Evolutionary conservation across 2,797 vertebrate species (phyloP), one percentile per base, ranked within the genome.

Genomic region (Onychomys leucogaster): DNA sequence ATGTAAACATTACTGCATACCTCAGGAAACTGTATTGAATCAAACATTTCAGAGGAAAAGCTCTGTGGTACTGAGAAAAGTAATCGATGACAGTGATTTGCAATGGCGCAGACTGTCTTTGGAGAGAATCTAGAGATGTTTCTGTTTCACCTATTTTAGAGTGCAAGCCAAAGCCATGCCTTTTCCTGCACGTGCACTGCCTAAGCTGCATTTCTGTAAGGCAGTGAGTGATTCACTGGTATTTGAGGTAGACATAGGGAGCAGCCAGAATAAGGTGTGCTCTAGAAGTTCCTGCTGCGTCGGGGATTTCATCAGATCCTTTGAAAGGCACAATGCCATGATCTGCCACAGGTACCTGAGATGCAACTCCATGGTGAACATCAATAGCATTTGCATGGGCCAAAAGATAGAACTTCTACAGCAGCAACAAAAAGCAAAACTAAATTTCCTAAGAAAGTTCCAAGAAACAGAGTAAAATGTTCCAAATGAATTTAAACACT

Each of bases 31-130:
- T 94, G 25, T 80, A 67, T 0, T 49, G 57, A 96, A 55, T 37
- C 9, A 83, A 83, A 71, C 12, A 32, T 93, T 88, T 94, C 19
- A 76, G 63, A 94, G 86, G 37, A 85, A 89, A 96, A 65, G 17
- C 8, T 94, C 37, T 43, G n/a, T 65, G 63, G 14, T 76, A 59
- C 7, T 43, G 7, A 46, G 96, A 34, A 14, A 89, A 61, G 61
- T 37, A 52, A 80, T 84, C 91, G 81, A 85, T 94, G 34, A 25
- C 65, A 94, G 61, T 95, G 94, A 97, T 89, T 93, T 89, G 23
- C 43, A 92, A 49, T 41, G 27, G 75, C n/a, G 17, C 57, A 67
- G 63, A 94, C 91, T 75, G 92, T 83, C 55, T 87, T 57, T 78
- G 25, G 63, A 83, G 90, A 94, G 41, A 86, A 91, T 85, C 37